These are phyloP conservation scores for Callaeas wilsoni DNA, from an alignment of 2,113 vertebrate species.

Conservation along the genomic window DNA sequence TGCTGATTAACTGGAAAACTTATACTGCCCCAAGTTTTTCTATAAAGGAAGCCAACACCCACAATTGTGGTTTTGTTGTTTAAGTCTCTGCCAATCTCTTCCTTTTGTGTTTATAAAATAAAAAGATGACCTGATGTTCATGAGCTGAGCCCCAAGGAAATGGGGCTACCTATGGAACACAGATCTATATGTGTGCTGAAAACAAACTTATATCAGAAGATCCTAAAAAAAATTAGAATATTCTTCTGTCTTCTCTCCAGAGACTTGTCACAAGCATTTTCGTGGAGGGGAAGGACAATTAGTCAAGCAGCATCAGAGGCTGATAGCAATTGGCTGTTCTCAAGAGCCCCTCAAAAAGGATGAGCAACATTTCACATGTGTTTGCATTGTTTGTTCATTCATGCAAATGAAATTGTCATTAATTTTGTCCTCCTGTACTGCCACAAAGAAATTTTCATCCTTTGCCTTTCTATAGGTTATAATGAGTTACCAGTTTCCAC, in stretches of 20 bases:
- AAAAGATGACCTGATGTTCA: background rate
- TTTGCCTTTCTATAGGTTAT: background rate
- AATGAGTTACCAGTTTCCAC: background rate
- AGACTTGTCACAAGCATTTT: background rate
- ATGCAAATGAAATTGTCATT: background rate
- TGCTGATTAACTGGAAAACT: background rate
- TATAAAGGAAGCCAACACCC: background rate
- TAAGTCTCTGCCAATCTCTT: background rate
- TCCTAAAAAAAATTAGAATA: background rate
- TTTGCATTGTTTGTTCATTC: background rate
- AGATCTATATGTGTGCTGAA: fast-evolving
- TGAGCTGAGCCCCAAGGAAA: background rate
- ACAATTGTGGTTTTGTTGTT: background rate
- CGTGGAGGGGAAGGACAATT: background rate
- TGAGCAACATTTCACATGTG: background rate
- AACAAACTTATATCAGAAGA: background rate
- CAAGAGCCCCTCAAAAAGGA: background rate
- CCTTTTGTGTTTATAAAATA: background rate
- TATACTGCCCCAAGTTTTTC: background rate
- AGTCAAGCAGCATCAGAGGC: background rate
- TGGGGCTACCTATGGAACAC: background rate
- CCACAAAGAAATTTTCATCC: background rate
- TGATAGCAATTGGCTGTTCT: background rate
- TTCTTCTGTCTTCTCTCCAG: background rate
- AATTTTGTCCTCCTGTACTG: background rate